Base-by-base conservation (phyloP, 2,797 vertebrate species). In the Gila robusta region DNA sequence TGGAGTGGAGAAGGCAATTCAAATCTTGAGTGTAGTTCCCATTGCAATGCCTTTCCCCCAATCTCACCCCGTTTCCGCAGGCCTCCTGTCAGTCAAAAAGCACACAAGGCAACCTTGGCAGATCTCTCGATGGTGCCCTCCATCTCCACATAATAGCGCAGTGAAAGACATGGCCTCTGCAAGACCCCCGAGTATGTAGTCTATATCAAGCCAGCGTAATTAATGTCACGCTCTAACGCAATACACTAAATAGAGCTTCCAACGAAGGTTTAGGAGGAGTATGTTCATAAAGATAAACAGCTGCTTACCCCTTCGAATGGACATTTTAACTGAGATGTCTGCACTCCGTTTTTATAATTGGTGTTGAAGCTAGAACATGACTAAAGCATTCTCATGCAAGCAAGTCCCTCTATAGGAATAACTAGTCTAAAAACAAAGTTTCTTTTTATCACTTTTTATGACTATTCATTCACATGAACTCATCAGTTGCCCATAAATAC, bases 1-100 rank as follows among this genome's bases (percentile, higher is more conserved):
- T 99, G 98, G 97, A 99, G 98, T 99, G 98, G 98, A 98, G 97
- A 97, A 96, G 96, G 96, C 96, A 97, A 97, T 97, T 97, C 96
- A 97, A 96, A 97, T 96, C 96, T 97, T 96, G 97, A 97, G 96
- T 97, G 96, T 96, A 95, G 96, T 97, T 97, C 96, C 96, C 96
- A 97, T 97, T 96, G 96, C 96, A 97, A 87, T 89, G 87, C 95
- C 96, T 96, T 96, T 96, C 79, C 83, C 84, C 82, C 82, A 87
- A 80, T 90, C 89, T 85, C 89, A 86, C 81, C 90, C 95, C 94
- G 95, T 96, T 96, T 96, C 96, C 96, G 96, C 95, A 96, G 96
- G 96, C 89, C 90, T 89, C 88, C 90, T 96, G 96, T 97, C 96
- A 96, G 96, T 97, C 96, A 96, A 94, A 93, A 94, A 94, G 94